These are phyloP conservation scores for Luperina testacea DNA, from an alignment of 2,888 invertebrate species.

Conservation along the genomic window DNA sequence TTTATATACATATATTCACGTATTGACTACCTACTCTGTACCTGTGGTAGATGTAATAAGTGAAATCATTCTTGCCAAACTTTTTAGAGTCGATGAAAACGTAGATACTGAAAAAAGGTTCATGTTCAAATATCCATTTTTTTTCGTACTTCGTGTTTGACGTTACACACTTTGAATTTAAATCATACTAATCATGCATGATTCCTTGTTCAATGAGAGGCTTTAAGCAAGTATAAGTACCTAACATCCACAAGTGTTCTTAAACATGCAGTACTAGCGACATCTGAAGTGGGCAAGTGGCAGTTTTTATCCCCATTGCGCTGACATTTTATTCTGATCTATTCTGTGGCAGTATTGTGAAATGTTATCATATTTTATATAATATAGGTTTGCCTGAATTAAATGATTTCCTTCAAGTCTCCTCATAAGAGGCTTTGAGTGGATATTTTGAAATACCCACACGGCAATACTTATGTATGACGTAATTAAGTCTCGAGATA, in stretches of 20 bases:
- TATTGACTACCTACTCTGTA: not conserved
- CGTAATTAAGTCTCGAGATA: not conserved
- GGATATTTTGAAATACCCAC: not conserved
- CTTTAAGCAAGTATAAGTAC: too few relatives aligned
- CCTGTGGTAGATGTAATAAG: not conserved
- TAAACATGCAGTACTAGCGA: not conserved
- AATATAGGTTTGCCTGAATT: not conserved
- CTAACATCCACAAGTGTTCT: not conserved
- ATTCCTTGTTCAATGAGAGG: not conserved
- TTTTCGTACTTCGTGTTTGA: not conserved
- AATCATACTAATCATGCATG: not conserved
- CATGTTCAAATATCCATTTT: not conserved
- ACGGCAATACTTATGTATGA: not conserved
- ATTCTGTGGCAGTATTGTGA: not conserved
- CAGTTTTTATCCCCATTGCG: not conserved
- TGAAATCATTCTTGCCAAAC: not conserved
- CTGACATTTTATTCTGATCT: not conserved
- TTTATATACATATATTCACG: not conserved
- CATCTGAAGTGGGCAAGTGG: not conserved
- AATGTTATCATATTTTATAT: not conserved
- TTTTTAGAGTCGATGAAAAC: not conserved
- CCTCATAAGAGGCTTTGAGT: not conserved
- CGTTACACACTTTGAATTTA: not conserved
- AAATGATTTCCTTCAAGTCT: too few relatives aligned
- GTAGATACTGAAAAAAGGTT: not conserved